Base-by-base conservation (phyloP, 2,113 vertebrate species). In the Dissostichus mawsoni region DNA sequence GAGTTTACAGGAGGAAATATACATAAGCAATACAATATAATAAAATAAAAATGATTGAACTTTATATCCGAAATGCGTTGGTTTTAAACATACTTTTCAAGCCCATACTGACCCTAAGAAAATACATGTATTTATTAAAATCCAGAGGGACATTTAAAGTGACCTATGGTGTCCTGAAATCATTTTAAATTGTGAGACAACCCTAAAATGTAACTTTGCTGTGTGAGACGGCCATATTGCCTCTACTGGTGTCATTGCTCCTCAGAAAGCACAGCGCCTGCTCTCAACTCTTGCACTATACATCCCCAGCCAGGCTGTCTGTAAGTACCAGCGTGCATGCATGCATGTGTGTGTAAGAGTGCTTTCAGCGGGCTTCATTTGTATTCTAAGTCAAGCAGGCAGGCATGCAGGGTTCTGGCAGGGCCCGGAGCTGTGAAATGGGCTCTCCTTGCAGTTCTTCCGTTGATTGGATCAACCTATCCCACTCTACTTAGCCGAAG, bases 381-480 rank as follows among this genome's bases (percentile, higher is more conserved):
- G 93, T 94, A 94, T 94, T 93, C 93, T 89, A 88, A 92, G 82
- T 87, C 83, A 85, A 89, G 89, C 93, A 90, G 85, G 84, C 90
- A 75, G 78, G 87, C 84, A 87, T 81, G 86, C 93, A 88, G 90
- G 91, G 90, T 90, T 92, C 94, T 93, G 91, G 91, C 90, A 89
- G 76, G 83, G 82, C 89, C 84, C 57, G 23, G 87, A 85, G 88
- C 91, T 92, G 90, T 92, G 91, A 93, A 94, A 94, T 90, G 89
- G 91, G 92, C 90, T 90, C 91, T 92, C 76, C 83, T 89, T 89
- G 87, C 93, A 92, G 90, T 91, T 93, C 87, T 89, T 85, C 92
- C 69, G 81, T 86, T 91, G 91, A 91, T 91, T 93, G 93, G 93
- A 92, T 94, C 92, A 93, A 91, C 84, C 89, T 91, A 93, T 92